phyloP scores from a whole-genome alignment of 2,113 vertebrate species.

The Conger conger region DNA sequence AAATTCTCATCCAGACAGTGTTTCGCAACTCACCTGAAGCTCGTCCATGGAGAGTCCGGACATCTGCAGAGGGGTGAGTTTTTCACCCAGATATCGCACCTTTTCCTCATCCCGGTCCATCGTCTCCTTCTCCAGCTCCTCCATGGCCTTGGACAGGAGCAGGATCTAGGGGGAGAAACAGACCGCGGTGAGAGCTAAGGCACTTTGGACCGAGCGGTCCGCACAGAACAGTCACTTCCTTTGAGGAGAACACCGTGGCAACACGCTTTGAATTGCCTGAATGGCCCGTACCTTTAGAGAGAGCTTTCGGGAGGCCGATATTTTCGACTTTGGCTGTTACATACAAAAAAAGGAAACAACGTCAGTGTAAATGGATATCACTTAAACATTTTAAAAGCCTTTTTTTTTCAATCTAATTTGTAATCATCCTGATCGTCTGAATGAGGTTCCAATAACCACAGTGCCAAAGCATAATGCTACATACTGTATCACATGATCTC shows the following conservation, averaged over 20 bases:
- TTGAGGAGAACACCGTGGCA: neutral
- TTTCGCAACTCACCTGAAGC: slow-evolving; percentile 57
- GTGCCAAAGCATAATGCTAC: no score
- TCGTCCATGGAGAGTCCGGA: slow-evolving; percentile 58
- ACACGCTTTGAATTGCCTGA: neutral
- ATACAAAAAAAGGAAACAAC: neutral
- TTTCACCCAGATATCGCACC: slow-evolving; percentile 52
- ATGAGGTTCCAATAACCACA: no score
- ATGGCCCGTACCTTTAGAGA: slow-evolving; percentile 75
- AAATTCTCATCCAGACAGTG: neutral
- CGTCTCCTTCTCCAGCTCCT: slow-evolving; percentile 67
- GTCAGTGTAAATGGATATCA: neutral
- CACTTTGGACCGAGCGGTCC: neutral
- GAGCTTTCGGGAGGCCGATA: slow-evolving; percentile 84
- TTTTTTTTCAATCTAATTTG: no score
- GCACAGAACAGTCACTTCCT: neutral
- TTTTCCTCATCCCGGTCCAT: slow-evolving; percentile 65
- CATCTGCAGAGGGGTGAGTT: slow-evolving; percentile 58
- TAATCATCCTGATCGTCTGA: no score
- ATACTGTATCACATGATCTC: no score
- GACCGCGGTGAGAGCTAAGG: neutral
- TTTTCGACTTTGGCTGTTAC: slow-evolving; percentile 83
- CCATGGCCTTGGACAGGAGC: slow-evolving; percentile 66
- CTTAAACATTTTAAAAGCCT: no score
- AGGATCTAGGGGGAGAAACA: slow-evolving; percentile 43